Base-by-base conservation (phyloP, 1,140 invertebrate genomes). In the Goniozus legneri region DNA sequence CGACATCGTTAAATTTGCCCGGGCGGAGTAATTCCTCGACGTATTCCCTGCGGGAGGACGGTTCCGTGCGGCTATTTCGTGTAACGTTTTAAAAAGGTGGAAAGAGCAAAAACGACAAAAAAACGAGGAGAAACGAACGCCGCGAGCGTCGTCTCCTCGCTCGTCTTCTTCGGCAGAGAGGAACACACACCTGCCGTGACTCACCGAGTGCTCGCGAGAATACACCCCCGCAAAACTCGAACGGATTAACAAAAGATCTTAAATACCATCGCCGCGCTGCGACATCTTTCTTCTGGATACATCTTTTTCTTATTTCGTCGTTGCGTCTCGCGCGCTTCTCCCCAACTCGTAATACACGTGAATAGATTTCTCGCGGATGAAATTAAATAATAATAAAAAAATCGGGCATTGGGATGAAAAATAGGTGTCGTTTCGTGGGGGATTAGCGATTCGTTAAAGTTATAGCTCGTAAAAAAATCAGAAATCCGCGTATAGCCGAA, bases 101-200 rank as follows among this genome's bases (percentile, higher is more conserved):
- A 46, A 30, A 34, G 48, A 37, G 43, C 41, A 40, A n/a, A 39
- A 33, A 31, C 37, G 30, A 48, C 39, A 27, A 41, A 35, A 30
- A 36, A 21, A 48, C 39, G 47, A 42, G 32, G 52, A 50, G 16
- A 30, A 49, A 44, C 43, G 49, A 53, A 39, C 36, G 40, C 41
- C 36, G 35, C 43, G 43, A 14, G 2, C 15, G 24, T 36, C 16
- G 22, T 22, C 46, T 30, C 38, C 44, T 57, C 42, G 44, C 44
- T 57, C 42, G 42, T 56, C 58, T 47, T 37, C 31, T 54, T 62
- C 50, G 49, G 53, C 54, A 44, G 18, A 16, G 51, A 58, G 65
- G n/a, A n/a, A n/a, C n/a, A n/a, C n/a, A n/a, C 65, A 69, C 65
- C 67, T 69, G 67, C 67, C 67, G 58, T 69, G 67, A 69, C 65